Evolutionary conservation across 2,888 invertebrate genomes (phyloP), one percentile per base, ranked within the genome.

Genomic region (Coelopa pilipes): DNA sequence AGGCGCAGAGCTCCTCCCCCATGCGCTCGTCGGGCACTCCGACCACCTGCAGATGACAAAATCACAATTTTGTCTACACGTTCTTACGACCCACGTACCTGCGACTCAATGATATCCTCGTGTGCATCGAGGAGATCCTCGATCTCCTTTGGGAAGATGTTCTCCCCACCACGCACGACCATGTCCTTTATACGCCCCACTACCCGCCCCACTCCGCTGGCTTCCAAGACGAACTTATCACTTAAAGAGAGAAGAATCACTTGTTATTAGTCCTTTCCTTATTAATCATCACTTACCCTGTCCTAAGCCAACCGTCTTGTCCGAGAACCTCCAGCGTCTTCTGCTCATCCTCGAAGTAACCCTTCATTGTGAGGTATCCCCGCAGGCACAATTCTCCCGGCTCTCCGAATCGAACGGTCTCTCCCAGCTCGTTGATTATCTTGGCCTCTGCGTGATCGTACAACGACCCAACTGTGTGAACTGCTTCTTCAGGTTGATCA

Each of bases 141-240:
- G 65, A 95, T 89, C 89, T 95, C 94, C 89, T 90, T 90, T 0
- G 95, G 95, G 83, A 92, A 94, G 72, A 95, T 91, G 82, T 94
- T 94, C 86, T 94, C 94, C 17, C 94, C 94, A 7, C 94, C 94
- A 65, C 94, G 88, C 72, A 94, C 93, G 62, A 94, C 90, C 90
- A 94, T 90, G 78, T 94, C 94, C 83, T 94, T 94, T 13, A 92
- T 82, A 70, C 94, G 89, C 0, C 94, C 95, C 21, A 93, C 90
- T 76, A 94, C 90, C 78, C 88, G 86, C 0, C 91, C 92, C 81
- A 93, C 93, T 0, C 94, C 94, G 78, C 92, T 89, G 75, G 90
- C 89, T 67, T 89, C 87, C 74, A 95, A 87, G 0, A 92, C 79
- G 75, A 92, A 92, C 78, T 91, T 89, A 78, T 88, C 88, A 0